Percentiles rank a stretch among this genome's conserved stretches.
These are phyloP conservation scores for Lanius ludovicianus DNA, from an alignment of 2,113 vertebrate species.

Conservation along the genomic window DNA sequence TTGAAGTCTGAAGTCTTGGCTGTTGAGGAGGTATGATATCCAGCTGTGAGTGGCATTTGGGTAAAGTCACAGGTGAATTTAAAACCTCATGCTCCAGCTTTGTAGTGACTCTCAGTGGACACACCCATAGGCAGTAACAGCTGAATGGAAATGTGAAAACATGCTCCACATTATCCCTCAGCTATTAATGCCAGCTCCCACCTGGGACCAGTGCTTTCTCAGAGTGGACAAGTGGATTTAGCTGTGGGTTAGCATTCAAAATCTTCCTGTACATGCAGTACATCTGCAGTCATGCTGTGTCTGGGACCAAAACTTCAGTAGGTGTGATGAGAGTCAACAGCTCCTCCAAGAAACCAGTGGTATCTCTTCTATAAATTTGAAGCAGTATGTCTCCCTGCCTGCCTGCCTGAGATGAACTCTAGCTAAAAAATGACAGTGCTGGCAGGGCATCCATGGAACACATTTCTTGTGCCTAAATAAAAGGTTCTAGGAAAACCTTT, in stretches of 20 bases:
- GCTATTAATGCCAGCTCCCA: neutral
- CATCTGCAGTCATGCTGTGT: neutral
- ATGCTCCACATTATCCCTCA: neutral
- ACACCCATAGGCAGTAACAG: neutral
- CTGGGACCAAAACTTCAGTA: neutral
- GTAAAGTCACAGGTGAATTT: neutral
- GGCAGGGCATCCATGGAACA: neutral
- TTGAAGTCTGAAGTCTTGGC: neutral
- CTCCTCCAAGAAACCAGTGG: neutral
- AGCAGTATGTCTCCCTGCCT: neutral
- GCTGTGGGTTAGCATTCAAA: neutral
- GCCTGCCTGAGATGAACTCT: neutral
- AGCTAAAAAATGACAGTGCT: neutral
- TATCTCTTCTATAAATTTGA: neutral
- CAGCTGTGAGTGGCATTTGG: neutral
- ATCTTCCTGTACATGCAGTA: neutral
- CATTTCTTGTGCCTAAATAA: neutral
- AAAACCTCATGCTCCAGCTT: neutral
- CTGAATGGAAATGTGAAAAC: neutral
- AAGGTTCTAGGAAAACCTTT: neutral
- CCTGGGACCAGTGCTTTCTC: neutral
- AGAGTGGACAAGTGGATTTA: neutral
- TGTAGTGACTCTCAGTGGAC: neutral
- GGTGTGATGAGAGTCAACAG: neutral
- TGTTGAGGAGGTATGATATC: neutral